These are phyloP conservation scores for Sylvietta virens DNA, from an alignment of 2,113 vertebrate genomes.

Conservation along the genomic window DNA sequence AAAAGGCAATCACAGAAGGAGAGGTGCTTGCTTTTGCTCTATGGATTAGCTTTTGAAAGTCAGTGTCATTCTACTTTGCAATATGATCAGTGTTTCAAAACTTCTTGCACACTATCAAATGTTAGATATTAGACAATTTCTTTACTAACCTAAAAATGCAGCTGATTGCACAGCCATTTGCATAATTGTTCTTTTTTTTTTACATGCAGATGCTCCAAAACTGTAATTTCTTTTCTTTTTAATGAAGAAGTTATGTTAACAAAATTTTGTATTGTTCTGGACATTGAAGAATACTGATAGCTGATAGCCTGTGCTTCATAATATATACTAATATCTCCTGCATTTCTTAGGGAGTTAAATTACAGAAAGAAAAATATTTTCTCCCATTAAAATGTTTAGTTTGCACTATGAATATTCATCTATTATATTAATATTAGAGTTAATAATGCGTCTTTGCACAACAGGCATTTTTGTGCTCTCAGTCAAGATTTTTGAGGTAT, in stretches of 20 bases:
- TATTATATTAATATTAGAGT: neutral
- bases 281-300: neutral
- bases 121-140: neutral
- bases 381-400: neutral
- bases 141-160: neutral
- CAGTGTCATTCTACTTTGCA: neutral
- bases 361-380: neutral
- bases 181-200: neutral
- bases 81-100: neutral
- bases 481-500: neutral
- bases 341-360: neutral
- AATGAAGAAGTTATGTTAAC: neutral
- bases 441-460: neutral
- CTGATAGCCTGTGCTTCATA: neutral
- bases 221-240: neutral
- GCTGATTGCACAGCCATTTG: neutral
- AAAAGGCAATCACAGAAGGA: neutral
- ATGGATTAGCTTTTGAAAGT: neutral
- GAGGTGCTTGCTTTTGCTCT: neutral
- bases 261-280: neutral
- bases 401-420: neutral
- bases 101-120: neutral
- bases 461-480: neutral
- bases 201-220: neutral
- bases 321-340: neutral